Base-by-base conservation (phyloP, 2,113 vertebrate species). In the Pithys albifrons region DNA sequence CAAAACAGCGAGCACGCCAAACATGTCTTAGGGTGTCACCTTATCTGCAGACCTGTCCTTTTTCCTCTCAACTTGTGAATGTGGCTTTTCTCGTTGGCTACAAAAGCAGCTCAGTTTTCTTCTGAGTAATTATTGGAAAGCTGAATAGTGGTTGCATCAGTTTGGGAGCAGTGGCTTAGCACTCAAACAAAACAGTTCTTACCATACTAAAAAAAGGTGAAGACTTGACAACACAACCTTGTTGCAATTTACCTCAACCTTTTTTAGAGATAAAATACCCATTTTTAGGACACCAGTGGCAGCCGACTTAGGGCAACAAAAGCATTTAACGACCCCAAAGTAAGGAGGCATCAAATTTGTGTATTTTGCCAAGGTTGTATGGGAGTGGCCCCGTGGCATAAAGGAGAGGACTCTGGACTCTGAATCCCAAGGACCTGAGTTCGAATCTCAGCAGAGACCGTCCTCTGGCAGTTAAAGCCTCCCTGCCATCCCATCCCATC, bases 81-180 rank as follows among this genome's bases (percentile, higher is more conserved):
- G 2, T 55, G 9, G 22, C 55, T 74, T 48, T 73, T 94, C 29
- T 49, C 64, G 45, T 24, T 65, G 66, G 19, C 45, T 71, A 22
- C 19, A 48, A 35, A 89, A 93, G 41, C 2, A 1, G 16, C 84
- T 91, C 74, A 43, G 10, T 75, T 94, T 94, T 77, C 84, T 65
- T 84, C 43, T 54, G 23, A 89, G 61, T 66, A 75, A 33, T 61
- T 83, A 72, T 37, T 55, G 62, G 65, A 74, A 87, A 89, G 59
- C 65, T 51, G 31, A 77, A 43, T 7, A 46, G 52, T 39, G 19
- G 46, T 58, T 33, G 12, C 65, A 55, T 48, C 23, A 27, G 5
- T 76, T 45, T 41, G 67, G 41, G 83, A 80, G 62, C 66, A 72
- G 5, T 66, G n/a, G 28, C 28, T 81, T 77, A 76, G 67, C 46